These are phyloP conservation scores for Xestia c-nigrum DNA, from an alignment of 2,888 invertebrate species.

Conservation along the genomic window DNA sequence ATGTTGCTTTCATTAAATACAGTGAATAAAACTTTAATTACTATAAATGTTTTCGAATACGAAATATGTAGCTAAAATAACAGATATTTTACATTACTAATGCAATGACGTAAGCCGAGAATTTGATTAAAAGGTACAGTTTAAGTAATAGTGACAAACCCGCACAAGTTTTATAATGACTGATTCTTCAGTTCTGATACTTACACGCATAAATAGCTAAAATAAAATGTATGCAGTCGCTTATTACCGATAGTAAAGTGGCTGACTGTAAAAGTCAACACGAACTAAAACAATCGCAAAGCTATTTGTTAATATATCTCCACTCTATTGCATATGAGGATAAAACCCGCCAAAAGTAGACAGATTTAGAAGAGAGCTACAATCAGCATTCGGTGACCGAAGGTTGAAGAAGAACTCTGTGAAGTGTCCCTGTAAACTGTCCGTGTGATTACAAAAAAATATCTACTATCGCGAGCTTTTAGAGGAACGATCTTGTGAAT, in stretches of 20 bases:
- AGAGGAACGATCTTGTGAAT: conserved; percentile 4
- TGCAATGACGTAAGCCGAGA: conserved; percentile 26
- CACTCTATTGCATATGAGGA: neutral
- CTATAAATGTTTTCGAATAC: conserved; percentile 46
- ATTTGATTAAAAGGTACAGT: conserved; percentile 13
- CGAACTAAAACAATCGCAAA: neutral
- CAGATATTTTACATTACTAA: conserved; percentile 32
- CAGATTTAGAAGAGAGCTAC: too few species aligned
- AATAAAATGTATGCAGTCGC: conserved; percentile 14
- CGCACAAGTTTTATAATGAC: conserved; percentile 22
- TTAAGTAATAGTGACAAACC: conserved; percentile 28
- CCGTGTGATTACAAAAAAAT: neutral
- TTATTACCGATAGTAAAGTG: conserved; percentile 6
- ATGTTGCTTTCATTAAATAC: conserved; percentile 24
- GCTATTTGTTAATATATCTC: conserved; percentile 1
- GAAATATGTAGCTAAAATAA: conserved; percentile 41
- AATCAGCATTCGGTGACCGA: too few species aligned
- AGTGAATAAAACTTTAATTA: conserved; percentile 22
- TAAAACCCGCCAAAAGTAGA: too few species aligned
- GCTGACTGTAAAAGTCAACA: neutral
- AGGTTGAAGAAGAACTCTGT: neutral
- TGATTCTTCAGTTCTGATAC: conserved; percentile 15
- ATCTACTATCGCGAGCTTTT: neutral
- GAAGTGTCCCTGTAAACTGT: neutral
- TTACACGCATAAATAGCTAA: conserved; percentile 1